Conservation (phyloP, 2,113 vertebrate species). For the Dipodomys stephensi region DNA sequence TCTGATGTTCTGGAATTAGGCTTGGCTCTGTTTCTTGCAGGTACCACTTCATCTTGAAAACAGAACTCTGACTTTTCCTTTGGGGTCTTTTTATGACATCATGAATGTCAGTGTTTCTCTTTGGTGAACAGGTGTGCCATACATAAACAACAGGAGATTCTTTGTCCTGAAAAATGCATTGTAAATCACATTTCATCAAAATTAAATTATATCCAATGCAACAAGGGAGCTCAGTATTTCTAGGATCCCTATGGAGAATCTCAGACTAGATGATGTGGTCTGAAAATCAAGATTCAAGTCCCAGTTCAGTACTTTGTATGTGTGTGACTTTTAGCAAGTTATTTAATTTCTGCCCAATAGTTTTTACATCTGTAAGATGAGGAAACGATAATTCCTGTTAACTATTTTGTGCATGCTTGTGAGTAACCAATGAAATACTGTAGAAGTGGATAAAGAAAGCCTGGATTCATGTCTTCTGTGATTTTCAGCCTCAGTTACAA, state of each 20-base stretch:
- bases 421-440: slow-evolving; percentile 12
- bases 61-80: slow-evolving; percentile 70
- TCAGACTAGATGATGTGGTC: neutral
- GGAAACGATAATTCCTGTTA: neutral
- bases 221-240: neutral
- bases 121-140: slow-evolving; percentile 47
- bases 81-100: slow-evolving; percentile 59
- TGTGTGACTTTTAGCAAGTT: neutral
- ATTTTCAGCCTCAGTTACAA: slow-evolving; percentile 51
- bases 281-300: slow-evolving; percentile 25
- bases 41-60: slow-evolving; percentile 69
- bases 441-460: slow-evolving; percentile 22
- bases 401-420: neutral
- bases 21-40: slow-evolving; percentile 63
- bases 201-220: slow-evolving; percentile 46
- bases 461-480: neutral
- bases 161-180: slow-evolving; percentile 50
- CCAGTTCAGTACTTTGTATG: neutral
- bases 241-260: neutral
- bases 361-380: slow-evolving; percentile 50
- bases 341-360: neutral
- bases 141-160: slow-evolving; percentile 30
- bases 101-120: slow-evolving; percentile 41
- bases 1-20: neutral
- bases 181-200: slow-evolving; percentile 57